These are phyloP conservation scores for Philopotamus ludificatus DNA, from an alignment of 1,140 invertebrate species.

Conservation along the genomic window DNA sequence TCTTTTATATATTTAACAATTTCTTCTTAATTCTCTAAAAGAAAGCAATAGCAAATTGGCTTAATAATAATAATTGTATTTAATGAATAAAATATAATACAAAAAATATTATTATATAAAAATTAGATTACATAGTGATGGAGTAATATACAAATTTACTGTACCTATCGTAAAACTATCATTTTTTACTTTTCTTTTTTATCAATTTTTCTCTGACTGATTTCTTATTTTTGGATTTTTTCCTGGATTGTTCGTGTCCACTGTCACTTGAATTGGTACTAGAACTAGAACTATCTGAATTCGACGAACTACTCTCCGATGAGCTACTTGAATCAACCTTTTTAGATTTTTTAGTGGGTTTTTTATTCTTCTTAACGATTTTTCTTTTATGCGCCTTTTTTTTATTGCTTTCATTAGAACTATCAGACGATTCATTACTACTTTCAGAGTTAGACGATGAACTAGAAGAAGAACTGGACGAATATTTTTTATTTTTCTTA, in stretches of 20 bases:
- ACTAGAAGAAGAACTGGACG: constrained; percentile 32
- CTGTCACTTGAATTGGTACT: constrained; percentile 38
- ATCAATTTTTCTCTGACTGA: constrained; percentile 40
- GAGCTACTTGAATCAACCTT: constrained; percentile 23
- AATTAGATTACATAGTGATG: neutral
- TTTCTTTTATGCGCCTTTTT: constrained; percentile 33
- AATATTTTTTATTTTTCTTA: constrained; percentile 28
- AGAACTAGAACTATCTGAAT: constrained; percentile 26
- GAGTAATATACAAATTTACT: neutral
- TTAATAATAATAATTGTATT: too few relatives aligned
- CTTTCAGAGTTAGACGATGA: constrained; percentile 33
- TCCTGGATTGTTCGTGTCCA: constrained; percentile 37
- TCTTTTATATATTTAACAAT: too few relatives aligned
- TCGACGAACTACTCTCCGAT: constrained; percentile 29
- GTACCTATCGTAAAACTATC: neutral
- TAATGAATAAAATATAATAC: too few relatives aligned
- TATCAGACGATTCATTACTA: constrained; percentile 33
- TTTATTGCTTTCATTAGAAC: constrained; percentile 28
- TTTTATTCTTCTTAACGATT: constrained; percentile 16
- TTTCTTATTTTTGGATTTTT: constrained; percentile 41
- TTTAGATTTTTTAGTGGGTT: constrained; percentile 27
- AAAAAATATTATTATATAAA: neutral
- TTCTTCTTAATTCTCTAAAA: too few relatives aligned
- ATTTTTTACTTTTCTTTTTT: constrained; percentile 34
- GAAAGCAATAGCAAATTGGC: too few relatives aligned